Percentiles rank a stretch among this genome's conserved stretches.
Evolutionary conservation across 30 jellyfish, hydroid and myxozoan genomes (phyloP).

Genomic region (Kudoa iwatai): DNA sequence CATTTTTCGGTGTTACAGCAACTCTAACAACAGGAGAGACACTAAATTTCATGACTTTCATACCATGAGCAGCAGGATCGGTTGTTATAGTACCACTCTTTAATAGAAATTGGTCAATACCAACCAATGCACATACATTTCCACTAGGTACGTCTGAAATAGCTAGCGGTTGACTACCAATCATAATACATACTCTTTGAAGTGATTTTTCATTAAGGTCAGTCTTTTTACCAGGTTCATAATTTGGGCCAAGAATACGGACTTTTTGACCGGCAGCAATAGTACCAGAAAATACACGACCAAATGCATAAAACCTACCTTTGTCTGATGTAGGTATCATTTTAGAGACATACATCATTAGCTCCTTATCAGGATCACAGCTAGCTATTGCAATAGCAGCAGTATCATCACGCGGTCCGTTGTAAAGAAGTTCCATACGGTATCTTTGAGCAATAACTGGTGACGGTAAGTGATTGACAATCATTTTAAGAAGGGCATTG

Average conservation of each 20-base stretch:
- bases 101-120: constrained; percentile 74
- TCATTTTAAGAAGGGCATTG: constrained; percentile 54
- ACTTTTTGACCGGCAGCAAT: constrained; percentile 76
- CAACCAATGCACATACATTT: constrained; percentile 87
- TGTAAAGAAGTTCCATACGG: constrained; percentile 77
- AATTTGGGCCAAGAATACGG: constrained; percentile 85
- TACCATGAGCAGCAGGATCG: constrained; percentile 47
- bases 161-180: constrained; percentile 84
- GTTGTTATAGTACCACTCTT: constrained; percentile 86
- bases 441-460: constrained; percentile 83
- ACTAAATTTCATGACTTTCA: constrained; percentile 57
- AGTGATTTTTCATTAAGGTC: constrained; percentile 29
- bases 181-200: constrained; percentile 83
- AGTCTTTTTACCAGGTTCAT: constrained; percentile 53
- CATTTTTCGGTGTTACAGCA: constrained; percentile 90
- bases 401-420: constrained; percentile 83
- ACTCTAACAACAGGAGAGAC: constrained; percentile 98
- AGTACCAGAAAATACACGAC: constrained; percentile 93
- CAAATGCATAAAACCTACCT: constrained; percentile 94
- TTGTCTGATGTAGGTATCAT: constrained; percentile 96
- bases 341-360: constrained; percentile 90
- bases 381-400: constrained; percentile 53
- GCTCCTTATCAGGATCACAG: constrained; percentile 22
- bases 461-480: constrained; percentile 71
- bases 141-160: constrained; percentile 97